Conservation (phyloP, 2,797 vertebrate genomes). For the Catostomus latipinnis region DNA sequence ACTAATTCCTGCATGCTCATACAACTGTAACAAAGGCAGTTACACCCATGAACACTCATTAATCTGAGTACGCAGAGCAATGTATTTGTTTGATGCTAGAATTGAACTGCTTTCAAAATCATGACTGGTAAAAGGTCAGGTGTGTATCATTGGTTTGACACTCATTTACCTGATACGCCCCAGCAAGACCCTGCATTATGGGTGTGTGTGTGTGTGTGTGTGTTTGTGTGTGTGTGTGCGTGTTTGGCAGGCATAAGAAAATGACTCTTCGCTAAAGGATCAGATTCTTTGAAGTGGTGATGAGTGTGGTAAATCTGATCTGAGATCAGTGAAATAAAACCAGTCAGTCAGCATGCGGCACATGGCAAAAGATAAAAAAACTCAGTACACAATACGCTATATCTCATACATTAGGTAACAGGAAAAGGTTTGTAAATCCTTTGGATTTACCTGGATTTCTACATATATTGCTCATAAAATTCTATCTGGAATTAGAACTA, state of each 20-base stretch:
- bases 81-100: neutral
- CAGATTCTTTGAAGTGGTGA: slow-evolving; percentile 55
- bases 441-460: too few relatives aligned
- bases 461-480: too few relatives aligned
- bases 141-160: neutral
- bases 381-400: neutral
- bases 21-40: neutral
- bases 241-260: slow-evolving; percentile 23
- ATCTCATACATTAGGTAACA: too few relatives aligned
- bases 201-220: slow-evolving; percentile 40
- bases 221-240: slow-evolving; percentile 18
- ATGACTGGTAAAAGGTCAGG: neutral
- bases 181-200: slow-evolving; percentile 16
- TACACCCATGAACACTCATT: neutral
- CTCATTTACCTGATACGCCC: slow-evolving; percentile 10
- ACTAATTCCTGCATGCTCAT: slow-evolving; percentile 13
- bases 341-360: slow-evolving; percentile 36
- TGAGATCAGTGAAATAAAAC: slow-evolving; percentile 45
- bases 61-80: neutral
- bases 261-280: slow-evolving; percentile 33
- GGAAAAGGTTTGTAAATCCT: too few relatives aligned
- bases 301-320: neutral
- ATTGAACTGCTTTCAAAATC: slow-evolving; percentile 18
- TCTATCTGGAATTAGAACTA: too few relatives aligned
- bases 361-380: neutral